These are phyloP conservation scores for Macrocentrus cingulum DNA, from an alignment of 1,140 invertebrate genomes.

Conservation along the genomic window DNA sequence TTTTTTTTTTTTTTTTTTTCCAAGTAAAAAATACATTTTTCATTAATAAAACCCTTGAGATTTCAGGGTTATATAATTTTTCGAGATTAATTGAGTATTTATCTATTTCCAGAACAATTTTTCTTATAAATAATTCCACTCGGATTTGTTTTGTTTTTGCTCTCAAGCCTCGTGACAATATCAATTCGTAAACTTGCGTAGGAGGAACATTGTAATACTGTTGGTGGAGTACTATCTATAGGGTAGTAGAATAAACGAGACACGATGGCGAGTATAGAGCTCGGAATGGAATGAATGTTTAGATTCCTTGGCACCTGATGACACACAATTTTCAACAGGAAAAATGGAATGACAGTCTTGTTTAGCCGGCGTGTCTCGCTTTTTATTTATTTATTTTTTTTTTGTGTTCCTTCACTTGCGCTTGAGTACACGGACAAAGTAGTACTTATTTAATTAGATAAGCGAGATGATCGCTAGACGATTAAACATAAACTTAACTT, in stretches of 20 bases:
- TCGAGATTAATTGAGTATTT: no score
- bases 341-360: slow-evolving; percentile 24
- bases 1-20: no score
- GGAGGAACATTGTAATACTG: slow-evolving; percentile 51
- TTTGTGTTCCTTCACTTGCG: slow-evolving; percentile 7
- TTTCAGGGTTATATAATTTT: no score
- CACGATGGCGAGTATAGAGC: slow-evolving; percentile 14
- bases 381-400: slow-evolving; percentile 1
- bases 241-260: no score
- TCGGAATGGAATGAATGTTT: slow-evolving; percentile 14
- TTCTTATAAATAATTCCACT: no score
- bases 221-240: slow-evolving; percentile 37
- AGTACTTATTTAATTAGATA: slow-evolving; percentile 25
- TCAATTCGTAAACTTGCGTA: no score
- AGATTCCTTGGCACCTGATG: slow-evolving; percentile 4
- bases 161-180: no score
- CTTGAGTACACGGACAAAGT: slow-evolving; percentile 13
- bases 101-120: no score
- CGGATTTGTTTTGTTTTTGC: no score
- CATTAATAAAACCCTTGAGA: no score
- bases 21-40: no score
- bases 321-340: neutral
- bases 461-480: slow-evolving; percentile 29
- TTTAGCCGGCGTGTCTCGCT: neutral
- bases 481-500: slow-evolving; percentile 18